phyloP scores from a whole-genome alignment of 2,888 invertebrate genomes.

The Drosophila leonis region DNA sequence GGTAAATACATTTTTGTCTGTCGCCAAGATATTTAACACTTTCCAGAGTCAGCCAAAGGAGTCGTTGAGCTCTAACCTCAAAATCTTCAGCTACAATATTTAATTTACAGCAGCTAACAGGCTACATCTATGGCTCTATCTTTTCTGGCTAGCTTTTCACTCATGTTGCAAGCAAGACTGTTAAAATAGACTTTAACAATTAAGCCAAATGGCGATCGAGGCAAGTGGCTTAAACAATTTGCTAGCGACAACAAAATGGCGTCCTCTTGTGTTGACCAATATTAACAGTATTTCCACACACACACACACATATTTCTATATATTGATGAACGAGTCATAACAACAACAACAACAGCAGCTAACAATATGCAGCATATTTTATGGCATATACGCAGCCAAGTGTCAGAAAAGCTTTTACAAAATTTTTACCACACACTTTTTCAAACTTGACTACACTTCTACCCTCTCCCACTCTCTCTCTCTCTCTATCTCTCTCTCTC shows the following conservation, averaged over 20 bases:
- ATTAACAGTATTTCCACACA: constrained; percentile 50
- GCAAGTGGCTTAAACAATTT: constrained; percentile 54
- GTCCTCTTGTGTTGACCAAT: constrained; percentile 39
- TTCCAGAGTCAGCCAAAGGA: no score
- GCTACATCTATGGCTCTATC: background rate
- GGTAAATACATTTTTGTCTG: no score
- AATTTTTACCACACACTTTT: constrained; percentile 27
- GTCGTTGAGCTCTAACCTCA: no score
- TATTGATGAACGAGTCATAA: constrained; percentile 47
- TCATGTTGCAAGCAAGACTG: background rate
- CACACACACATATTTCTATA: constrained; percentile 1
- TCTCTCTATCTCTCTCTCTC: background rate
- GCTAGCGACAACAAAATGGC: constrained; percentile 49
- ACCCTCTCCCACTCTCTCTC: background rate
- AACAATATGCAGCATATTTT: constrained; percentile 17
- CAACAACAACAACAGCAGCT: constrained; percentile 2
- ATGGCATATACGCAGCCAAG: constrained; percentile 36
- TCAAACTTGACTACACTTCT: constrained; percentile 10
- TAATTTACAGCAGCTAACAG: no score
- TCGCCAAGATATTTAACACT: no score
- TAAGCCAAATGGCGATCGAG: constrained; percentile 34
- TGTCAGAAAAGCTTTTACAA: constrained; percentile 70
- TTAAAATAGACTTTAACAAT: constrained; percentile 40
- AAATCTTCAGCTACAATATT: no score
- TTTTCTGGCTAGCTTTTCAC: background rate